Percentiles rank a stretch among this genome's conserved stretches.
Evolutionary conservation across 2,113 vertebrate genomes (phyloP).

Genomic region (Leptosomus discolor): DNA sequence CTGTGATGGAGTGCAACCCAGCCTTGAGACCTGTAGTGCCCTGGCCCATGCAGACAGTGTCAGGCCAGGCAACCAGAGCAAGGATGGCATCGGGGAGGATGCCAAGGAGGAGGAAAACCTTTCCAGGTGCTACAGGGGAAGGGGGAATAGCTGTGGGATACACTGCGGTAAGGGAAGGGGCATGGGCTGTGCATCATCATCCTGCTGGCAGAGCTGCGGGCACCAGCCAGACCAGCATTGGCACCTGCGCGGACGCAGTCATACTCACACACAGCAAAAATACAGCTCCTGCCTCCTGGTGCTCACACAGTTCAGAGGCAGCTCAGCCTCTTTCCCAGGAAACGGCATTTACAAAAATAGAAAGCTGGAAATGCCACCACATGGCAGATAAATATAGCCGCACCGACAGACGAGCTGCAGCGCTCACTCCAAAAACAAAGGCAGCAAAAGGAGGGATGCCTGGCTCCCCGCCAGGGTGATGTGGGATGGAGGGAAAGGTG

Average conservation of each 20-base stretch:
- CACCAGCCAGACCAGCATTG: not conserved
- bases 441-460: not conserved
- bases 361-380: constrained; percentile 49
- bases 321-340: constrained; percentile 5
- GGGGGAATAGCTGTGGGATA: not conserved
- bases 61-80: not conserved
- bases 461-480: rapidly evolving
- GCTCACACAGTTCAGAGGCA: not conserved
- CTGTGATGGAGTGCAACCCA: not conserved
- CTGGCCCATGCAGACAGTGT: not conserved
- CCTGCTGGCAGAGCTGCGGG: not conserved
- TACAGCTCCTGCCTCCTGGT: not conserved
- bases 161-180: not conserved
- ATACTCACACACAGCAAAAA: not conserved
- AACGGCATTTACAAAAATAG: constrained; percentile 40
- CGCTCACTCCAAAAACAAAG: not conserved
- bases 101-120: not conserved
- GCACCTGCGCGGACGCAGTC: not conserved
- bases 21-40: rapidly evolving
- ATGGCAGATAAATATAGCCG: constrained; percentile 53
- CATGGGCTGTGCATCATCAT: not conserved
- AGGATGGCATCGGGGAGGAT: not conserved
- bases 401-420: not conserved
- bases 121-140: not conserved
- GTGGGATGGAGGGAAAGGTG: not conserved